Conservation (phyloP, 2,888 invertebrate species). For the Fabriciana adippe region DNA sequence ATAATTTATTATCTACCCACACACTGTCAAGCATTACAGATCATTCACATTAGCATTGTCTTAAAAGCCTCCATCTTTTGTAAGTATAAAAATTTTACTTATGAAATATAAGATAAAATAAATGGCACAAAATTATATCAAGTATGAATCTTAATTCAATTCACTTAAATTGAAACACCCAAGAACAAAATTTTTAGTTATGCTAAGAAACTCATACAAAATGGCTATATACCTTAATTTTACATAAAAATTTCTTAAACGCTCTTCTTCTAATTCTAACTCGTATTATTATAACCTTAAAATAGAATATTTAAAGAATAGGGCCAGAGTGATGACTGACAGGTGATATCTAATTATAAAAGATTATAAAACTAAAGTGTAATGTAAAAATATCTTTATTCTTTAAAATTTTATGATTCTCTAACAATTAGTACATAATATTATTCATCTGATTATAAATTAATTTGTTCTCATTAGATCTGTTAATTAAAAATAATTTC, state of each 20-base stretch:
- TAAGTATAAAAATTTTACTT: too few relatives aligned
- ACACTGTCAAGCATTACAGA: too few relatives aligned
- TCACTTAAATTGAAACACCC: neutral
- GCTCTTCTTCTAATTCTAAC: too few relatives aligned
- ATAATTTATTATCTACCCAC: too few relatives aligned
- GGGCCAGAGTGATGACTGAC: too few relatives aligned
- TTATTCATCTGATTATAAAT: neutral
- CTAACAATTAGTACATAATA: neutral
- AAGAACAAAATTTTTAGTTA: neutral
- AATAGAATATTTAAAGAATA: too few relatives aligned
- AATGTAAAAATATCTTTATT: conserved; percentile 6
- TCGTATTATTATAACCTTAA: too few relatives aligned
- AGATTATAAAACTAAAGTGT: neutral
- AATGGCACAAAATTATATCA: neutral
- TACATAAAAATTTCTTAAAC: too few relatives aligned
- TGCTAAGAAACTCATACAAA: neutral
- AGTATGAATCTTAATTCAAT: neutral
- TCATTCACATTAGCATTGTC: too few relatives aligned
- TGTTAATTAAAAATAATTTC: neutral
- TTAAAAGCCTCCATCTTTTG: too few relatives aligned
- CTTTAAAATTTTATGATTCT: neutral
- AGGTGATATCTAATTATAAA: neutral
- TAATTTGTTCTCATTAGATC: neutral
- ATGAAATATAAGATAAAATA: too few relatives aligned
- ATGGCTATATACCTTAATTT: neutral